phyloP scores from a whole-genome alignment of 2,888 invertebrate species.

The Drosophila nr. perissopoda region DNA sequence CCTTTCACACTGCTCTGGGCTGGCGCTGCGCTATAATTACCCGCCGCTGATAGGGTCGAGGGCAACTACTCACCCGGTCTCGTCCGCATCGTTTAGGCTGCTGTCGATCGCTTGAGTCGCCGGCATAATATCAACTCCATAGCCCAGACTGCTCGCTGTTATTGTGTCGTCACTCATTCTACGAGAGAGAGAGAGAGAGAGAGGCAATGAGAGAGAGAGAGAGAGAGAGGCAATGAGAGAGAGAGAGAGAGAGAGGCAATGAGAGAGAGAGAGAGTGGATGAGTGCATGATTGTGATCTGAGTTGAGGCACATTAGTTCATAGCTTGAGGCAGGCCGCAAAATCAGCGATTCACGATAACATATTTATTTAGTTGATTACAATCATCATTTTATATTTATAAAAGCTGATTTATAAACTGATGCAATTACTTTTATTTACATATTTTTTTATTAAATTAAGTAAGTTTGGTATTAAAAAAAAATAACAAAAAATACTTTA shows the following conservation, averaged over 20 bases:
- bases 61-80: conserved; percentile 70
- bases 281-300: neutral
- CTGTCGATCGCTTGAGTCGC: conserved; percentile 23
- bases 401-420: neutral
- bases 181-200: conserved; percentile 18
- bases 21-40: conserved; percentile 65
- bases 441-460: neutral
- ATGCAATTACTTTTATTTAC: neutral
- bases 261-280: neutral
- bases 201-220: neutral
- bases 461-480: no score
- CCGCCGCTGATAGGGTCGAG: conserved; percentile 66
- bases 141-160: conserved; percentile 40
- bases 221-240: neutral
- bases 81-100: conserved; percentile 50
- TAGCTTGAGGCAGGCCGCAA: conserved; percentile 38
- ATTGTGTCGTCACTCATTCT: conserved; percentile 71
- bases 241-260: neutral
- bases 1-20: conserved; percentile 55
- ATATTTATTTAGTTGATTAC: neutral
- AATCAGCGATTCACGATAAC: neutral
- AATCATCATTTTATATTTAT: neutral
- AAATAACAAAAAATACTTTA: neutral
- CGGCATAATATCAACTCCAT: conserved; percentile 34
- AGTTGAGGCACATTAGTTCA: conserved; percentile 5